These are phyloP conservation scores for Tiphia femorata DNA, from an alignment of 2,888 invertebrate genomes.

Conservation along the genomic window DNA sequence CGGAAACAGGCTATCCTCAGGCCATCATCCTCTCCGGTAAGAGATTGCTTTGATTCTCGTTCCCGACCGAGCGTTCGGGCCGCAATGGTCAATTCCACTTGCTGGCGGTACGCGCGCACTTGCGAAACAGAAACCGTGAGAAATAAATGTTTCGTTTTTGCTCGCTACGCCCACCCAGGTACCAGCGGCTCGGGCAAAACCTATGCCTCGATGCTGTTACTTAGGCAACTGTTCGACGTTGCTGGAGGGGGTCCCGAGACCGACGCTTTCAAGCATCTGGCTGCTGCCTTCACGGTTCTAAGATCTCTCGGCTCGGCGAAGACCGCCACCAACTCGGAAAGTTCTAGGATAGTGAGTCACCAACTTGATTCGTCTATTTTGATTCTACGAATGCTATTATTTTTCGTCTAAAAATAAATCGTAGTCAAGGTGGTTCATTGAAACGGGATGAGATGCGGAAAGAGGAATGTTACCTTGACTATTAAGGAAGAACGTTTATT, in stretches of 20 bases:
- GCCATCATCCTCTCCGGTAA: constrained; percentile 91
- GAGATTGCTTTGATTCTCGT: neutral
- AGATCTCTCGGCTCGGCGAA: constrained; percentile 92
- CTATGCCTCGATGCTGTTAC: constrained; percentile 89
- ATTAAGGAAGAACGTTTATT: too few species aligned
- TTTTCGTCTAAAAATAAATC: too few species aligned
- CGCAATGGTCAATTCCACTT: too few species aligned
- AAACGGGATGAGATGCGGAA: too few species aligned
- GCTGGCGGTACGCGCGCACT: too few species aligned
- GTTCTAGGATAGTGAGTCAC: constrained; percentile 87
- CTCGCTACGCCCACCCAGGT: constrained; percentile 69
- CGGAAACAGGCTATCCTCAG: constrained; percentile 95
- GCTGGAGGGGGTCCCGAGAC: constrained; percentile 96
- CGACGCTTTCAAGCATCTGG: constrained; percentile 95
- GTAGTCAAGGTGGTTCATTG: too few species aligned
- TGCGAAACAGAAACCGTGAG: neutral
- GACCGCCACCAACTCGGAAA: constrained; percentile 90
- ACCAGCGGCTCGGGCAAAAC: constrained; percentile 96
- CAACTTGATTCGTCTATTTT: neutral
- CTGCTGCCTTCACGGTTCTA: constrained; percentile 94
- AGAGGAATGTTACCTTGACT: too few species aligned
- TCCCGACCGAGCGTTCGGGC: too few species aligned
- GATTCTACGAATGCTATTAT: too few species aligned
- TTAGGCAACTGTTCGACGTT: constrained; percentile 92
- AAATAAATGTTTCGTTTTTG: neutral